Evolutionary conservation across 1,140 invertebrate genomes (phyloP).

Genomic region (Oryzaephilus surinamensis): DNA sequence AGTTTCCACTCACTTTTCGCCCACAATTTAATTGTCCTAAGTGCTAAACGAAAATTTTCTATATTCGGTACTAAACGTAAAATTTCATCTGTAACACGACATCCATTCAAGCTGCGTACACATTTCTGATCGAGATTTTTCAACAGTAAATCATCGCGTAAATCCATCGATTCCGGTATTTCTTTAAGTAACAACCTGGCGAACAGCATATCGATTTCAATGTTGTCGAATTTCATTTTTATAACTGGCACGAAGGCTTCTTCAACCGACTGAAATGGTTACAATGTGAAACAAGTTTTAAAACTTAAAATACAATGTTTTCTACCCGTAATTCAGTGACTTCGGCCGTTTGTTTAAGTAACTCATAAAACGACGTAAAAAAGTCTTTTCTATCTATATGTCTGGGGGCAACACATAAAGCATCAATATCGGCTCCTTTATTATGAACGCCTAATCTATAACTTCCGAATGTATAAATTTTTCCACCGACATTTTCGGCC

Average conservation of each 20-base stretch:
- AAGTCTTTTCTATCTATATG: constrained; percentile 93
- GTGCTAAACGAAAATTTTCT: constrained; percentile 84
- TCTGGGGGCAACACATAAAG: constrained; percentile 91
- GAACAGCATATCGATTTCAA: constrained; percentile 98
- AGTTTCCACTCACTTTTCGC: constrained; percentile 41
- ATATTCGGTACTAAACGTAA: constrained; percentile 89
- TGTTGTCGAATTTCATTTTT: constrained; percentile 98
- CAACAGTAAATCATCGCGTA: constrained; percentile 82
- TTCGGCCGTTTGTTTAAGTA: constrained; percentile 78
- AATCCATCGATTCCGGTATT: constrained; percentile 73
- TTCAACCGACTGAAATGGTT: constrained; percentile 67
- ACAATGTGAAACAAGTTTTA: background rate
- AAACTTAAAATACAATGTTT: constrained; percentile 8
- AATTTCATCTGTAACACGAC: constrained; percentile 97
- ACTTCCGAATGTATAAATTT: constrained; percentile 98
- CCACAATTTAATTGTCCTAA: constrained; percentile 96
- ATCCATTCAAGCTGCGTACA: constrained; percentile 94
- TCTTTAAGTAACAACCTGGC: constrained; percentile 86
- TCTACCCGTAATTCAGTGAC: constrained; percentile 70
- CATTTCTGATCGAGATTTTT: constrained; percentile 96
- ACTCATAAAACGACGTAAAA: constrained; percentile 87
- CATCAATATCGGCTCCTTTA: constrained; percentile 97
- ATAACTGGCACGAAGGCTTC: constrained; percentile 99
- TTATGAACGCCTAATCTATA: constrained; percentile 88
- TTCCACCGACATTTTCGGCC: constrained; percentile 85